Conservation (phyloP, 2,113 vertebrate genomes). For the Gavialis gangeticus region DNA sequence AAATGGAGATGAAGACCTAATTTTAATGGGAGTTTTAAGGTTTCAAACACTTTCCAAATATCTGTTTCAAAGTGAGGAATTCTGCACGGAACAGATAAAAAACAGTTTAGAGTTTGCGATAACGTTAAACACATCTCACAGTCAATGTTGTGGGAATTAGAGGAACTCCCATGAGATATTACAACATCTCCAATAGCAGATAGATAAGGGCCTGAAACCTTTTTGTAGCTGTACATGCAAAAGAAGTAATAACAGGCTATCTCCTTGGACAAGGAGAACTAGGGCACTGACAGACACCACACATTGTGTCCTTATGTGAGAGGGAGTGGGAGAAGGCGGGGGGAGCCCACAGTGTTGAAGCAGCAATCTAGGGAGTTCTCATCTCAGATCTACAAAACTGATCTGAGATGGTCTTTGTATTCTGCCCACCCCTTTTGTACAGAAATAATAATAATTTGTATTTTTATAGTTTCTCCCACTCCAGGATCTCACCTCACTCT, state of each 20-base stretch:
- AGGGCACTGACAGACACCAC: constrained; percentile 18
- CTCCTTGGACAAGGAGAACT: neutral
- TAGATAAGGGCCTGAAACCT: neutral
- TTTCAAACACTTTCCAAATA: constrained; percentile 47
- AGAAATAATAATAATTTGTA: neutral
- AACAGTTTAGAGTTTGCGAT: neutral
- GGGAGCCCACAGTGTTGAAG: neutral
- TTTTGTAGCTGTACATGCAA: neutral
- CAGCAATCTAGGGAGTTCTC: neutral
- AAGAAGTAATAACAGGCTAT: neutral
- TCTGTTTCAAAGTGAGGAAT: neutral
- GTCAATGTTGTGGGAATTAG: neutral
- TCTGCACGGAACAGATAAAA: constrained; percentile 6
- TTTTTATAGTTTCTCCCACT: neutral
- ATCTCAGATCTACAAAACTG: neutral
- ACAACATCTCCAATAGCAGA: neutral
- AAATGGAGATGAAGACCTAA: constrained; percentile 41
- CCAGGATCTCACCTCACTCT: neutral
- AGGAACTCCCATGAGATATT: constrained; percentile 2
- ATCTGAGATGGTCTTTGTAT: neutral
- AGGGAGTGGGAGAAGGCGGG: rapidly evolving
- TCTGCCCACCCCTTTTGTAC: neutral
- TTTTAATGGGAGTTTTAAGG: neutral
- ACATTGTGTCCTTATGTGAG: neutral
- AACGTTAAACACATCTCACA: constrained; percentile 5